phyloP scores from a whole-genome alignment of 2,797 vertebrate species.

The Tokudaia tokunoshimensis region DNA sequence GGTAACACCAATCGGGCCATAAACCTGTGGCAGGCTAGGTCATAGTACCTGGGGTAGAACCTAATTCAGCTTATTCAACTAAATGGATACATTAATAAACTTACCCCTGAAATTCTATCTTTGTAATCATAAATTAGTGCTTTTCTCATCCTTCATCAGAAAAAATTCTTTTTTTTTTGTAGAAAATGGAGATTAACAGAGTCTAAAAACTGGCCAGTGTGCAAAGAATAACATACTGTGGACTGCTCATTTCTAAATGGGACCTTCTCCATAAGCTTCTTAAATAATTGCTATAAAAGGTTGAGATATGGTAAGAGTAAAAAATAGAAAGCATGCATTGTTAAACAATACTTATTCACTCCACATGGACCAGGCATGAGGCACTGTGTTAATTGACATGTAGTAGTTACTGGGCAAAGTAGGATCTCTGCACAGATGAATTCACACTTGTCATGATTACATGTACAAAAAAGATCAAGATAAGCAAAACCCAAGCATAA shows the following conservation, averaged over 20 bases:
- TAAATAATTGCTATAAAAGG: too few relatives aligned
- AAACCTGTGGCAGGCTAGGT: too few relatives aligned
- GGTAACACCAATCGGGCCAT: not conserved
- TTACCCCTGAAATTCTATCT: too few relatives aligned
- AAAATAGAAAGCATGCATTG: not conserved
- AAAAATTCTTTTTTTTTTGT: not conserved
- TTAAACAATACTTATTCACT: not conserved
- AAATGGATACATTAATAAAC: not conserved
- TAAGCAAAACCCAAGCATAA: not conserved
- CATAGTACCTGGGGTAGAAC: not conserved
- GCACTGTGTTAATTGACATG: not conserved
- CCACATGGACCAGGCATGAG: not conserved
- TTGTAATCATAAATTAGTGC: not conserved
- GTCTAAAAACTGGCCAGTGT: not conserved
- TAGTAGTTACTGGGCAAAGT: too few relatives aligned
- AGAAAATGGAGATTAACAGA: not conserved
- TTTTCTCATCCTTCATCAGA: not conserved
- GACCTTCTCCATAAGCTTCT: not conserved
- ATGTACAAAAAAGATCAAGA: not conserved
- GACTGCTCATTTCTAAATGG: not conserved
- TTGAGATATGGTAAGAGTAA: not conserved
- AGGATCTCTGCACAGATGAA: not conserved
- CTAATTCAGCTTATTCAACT: not conserved
- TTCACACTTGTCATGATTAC: too few relatives aligned
- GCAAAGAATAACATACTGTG: not conserved